Conservation (phyloP, 1,140 invertebrate genomes). For the Hyles euphorbiae region DNA sequence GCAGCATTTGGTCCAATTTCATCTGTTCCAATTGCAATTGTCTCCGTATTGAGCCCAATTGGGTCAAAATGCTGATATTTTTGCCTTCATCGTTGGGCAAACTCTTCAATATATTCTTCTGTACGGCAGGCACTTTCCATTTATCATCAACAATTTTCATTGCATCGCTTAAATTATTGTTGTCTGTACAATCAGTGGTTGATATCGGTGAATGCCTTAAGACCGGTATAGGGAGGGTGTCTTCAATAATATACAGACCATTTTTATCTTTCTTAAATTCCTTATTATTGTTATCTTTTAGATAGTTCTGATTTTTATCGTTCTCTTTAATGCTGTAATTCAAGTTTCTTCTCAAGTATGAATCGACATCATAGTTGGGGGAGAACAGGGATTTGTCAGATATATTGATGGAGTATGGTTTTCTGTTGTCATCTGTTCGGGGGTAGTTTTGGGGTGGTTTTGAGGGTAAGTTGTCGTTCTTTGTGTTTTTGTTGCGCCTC, state of each 20-base stretch:
- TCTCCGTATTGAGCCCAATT: conserved; percentile 76
- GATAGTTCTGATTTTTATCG: neutral
- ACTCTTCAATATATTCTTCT: conserved; percentile 76
- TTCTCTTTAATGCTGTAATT: conserved; percentile 33
- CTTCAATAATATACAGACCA: neutral
- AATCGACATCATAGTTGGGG: conserved; percentile 58
- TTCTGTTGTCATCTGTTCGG: conserved; percentile 15
- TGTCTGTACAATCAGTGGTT: conserved; percentile 13
- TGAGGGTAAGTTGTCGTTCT: conserved; percentile 11
- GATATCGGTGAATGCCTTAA: conserved; percentile 72
- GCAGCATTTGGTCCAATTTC: conserved; percentile 67
- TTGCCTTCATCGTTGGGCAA: conserved; percentile 66
- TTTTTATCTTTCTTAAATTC: conserved; percentile 1
- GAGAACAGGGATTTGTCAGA: conserved; percentile 56
- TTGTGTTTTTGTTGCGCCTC: conserved; percentile 15
- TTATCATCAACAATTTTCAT: conserved; percentile 74
- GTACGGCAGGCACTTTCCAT: conserved; percentile 75
- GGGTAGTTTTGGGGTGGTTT: conserved; percentile 38
- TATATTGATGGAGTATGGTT: conserved; percentile 56
- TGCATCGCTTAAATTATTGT: conserved; percentile 56
- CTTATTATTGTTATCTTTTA: no score
- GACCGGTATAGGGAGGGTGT: conserved; percentile 68
- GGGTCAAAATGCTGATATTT: conserved; percentile 74
- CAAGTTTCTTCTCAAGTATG: conserved; percentile 54
- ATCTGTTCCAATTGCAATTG: conserved; percentile 77